A percentile compares a stretch with the other conserved stretches of the same genome.
These are phyloP conservation scores for Ophraella communa DNA, from an alignment of 2,888 invertebrate genomes.

Conservation along the genomic window DNA sequence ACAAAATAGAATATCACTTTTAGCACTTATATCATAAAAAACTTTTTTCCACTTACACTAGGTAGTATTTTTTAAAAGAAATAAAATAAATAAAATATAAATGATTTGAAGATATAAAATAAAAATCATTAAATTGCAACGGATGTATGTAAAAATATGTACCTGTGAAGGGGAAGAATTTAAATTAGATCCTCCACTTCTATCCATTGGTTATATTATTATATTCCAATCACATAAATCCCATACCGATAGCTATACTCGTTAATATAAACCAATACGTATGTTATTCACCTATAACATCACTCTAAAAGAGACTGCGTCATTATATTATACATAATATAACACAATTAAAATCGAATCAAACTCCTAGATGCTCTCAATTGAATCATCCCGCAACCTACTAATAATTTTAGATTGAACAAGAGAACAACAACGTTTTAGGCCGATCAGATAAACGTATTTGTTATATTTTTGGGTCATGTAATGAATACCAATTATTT, in stretches of 20 bases:
- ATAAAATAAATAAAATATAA: too few relatives aligned
- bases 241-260: not conserved
- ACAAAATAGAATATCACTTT: too few relatives aligned
- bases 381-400: slow-evolving; percentile 5
- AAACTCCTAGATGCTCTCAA: not conserved
- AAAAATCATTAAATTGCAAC: not conserved
- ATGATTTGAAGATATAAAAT: too few relatives aligned
- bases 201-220: not conserved
- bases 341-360: not conserved
- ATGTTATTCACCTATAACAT: not conserved
- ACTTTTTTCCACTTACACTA: too few relatives aligned
- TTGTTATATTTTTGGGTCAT: not conserved
- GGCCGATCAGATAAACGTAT: not conserved
- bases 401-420: slow-evolving; percentile 4
- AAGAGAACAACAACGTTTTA: not conserved
- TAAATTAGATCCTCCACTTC: not conserved
- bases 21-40: too few relatives aligned
- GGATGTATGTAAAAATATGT: not conserved
- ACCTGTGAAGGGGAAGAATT: slow-evolving; percentile 17
- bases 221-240: not conserved
- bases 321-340: not conserved
- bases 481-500: not conserved
- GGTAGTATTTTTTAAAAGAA: too few relatives aligned
- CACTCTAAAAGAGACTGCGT: not conserved
- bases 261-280: not conserved